Base-by-base conservation (phyloP, 2,888 invertebrate genomes). In the Heteromurus nitidus region DNA sequence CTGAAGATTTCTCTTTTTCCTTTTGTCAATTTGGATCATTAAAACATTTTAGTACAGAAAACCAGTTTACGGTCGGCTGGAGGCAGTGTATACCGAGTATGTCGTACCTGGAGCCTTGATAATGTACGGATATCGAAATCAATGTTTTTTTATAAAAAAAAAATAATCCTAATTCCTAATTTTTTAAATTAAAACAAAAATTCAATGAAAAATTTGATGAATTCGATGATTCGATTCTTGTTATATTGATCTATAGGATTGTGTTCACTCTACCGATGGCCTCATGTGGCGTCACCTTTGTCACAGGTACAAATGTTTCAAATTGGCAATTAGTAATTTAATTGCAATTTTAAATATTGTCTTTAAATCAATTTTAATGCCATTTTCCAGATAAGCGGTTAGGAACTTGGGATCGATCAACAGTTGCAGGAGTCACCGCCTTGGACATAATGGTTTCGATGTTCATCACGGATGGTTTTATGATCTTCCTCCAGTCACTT, bases 361-460 rank as follows among this genome's bases (percentile, higher is more conserved):
- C 7, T 7, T 53, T 18, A 53, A 53, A 7, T 53, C n/a, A n/a
- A n/a, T n/a, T n/a, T n/a, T n/a, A n/a, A n/a, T n/a, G n/a, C n/a
- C n/a, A 36, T 20, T 55, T 47, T 22, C 16, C 53, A 77, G 77
- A 77, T 53, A 77, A 77, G 26, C 62, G 69, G 9, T 69, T 69
- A 64, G 77, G 77, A n/a, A 77, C 77, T n/a, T 62, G 69, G 77
- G 77, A 77, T 16, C 28, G 77, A 28, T 77, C 77, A 26, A 69
- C 58, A 50, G 76, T 44, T 18, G 76, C 76, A 68, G 77, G 76
- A 30, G 62, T 62, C 0, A 42, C 69, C 1, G 62, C 77, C 1
- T 69, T 77, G 22, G 77, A 77, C 18, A 69, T 77, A 50, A 77
- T 77, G 77, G 31, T 31, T 11, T 24, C 77, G 0, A 50, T 50